Evolutionary conservation across 1,140 invertebrate genomes (phyloP), one percentile per base, ranked within the genome.

Genomic region (Oreohelix idahoensis): DNA sequence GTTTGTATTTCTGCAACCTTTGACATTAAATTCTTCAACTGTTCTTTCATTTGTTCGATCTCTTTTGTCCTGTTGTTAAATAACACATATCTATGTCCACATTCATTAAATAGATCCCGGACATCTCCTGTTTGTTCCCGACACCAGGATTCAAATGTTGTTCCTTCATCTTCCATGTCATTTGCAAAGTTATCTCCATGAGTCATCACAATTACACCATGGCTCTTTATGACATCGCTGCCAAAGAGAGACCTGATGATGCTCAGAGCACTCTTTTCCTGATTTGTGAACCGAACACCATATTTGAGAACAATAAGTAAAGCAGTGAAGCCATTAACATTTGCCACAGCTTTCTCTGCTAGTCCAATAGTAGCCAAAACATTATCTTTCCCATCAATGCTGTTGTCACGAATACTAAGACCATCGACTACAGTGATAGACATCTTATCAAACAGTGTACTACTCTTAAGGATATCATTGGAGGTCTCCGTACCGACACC

Each of bases 231-330:
- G 17, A 53, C 49, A 36, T 49, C n/a, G 5, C 29, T 17, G n/a
- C 75, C 75, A 32, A 77, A 38, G 26, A 39, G 51, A 39, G 53
- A 39, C 29, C 45, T 35, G 32, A 66, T 79, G n/a, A 29, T 26
- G 15, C 20, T 39, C 26, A 38, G 17, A 23, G 77, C 38, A 36
- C 39, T 15, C 39, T 39, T 66, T 39, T 79, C 32, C 17, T 58
- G 53, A 45, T 71, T 38, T 35, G 32, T 73, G 49, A 51, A 49
- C 51, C 15, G 77, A 89, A 89, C 85, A 89, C 90, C 38, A 88
- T 87, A 89, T 89, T 90, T 42, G 87, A 82, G 10, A 91, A 77
- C 17, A 86, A 86, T 63, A 86, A 86, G 0, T 5, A 66, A 4
- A 15, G 71, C 71, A 29, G 36, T 39, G 38, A 39, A 73, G n/a